Conservation (phyloP, 2,888 invertebrate genomes). For the Acleris laterana region DNA sequence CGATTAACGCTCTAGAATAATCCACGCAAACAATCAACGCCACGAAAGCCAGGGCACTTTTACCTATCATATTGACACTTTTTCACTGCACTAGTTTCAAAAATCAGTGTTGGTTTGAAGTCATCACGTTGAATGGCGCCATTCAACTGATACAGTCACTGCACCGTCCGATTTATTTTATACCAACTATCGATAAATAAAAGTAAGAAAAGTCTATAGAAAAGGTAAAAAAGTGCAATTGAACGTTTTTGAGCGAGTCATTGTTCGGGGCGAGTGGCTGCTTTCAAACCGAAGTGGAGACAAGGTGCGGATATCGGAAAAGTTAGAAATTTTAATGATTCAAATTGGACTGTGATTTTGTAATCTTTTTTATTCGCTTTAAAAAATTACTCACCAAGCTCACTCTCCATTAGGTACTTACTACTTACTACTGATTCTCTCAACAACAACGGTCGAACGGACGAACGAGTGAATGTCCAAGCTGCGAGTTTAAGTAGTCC, state of each 20-base stretch:
- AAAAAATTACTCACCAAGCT: too few species aligned
- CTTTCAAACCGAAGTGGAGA: conserved; percentile 64
- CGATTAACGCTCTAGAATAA: conserved; percentile 57
- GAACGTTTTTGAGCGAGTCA: conserved; percentile 51
- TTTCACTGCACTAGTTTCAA: conserved; percentile 49
- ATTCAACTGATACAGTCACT: conserved; percentile 60
- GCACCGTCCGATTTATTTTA: conserved; percentile 68
- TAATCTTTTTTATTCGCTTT: background rate
- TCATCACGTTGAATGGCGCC: conserved; percentile 62
- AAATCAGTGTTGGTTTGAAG: conserved; percentile 39
- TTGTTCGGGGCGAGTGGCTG: conserved; percentile 57
- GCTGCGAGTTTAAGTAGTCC: too few species aligned
- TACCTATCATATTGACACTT: conserved; percentile 63
- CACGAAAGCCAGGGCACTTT: conserved; percentile 52
- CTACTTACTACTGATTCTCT: too few species aligned
- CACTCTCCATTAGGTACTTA: too few species aligned
- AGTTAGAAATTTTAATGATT: conserved; percentile 53
- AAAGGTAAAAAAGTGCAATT: conserved; percentile 61
- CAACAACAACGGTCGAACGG: too few species aligned
- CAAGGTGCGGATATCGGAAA: conserved; percentile 53
- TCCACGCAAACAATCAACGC: conserved; percentile 57
- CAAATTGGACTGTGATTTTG: conserved; percentile 23
- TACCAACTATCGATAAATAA: conserved; percentile 62
- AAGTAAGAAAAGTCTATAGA: conserved; percentile 52
- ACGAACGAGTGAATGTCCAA: too few species aligned